These are phyloP conservation scores for Glyptemys insculpta DNA, from an alignment of 2,797 vertebrate species.

Conservation along the genomic window DNA sequence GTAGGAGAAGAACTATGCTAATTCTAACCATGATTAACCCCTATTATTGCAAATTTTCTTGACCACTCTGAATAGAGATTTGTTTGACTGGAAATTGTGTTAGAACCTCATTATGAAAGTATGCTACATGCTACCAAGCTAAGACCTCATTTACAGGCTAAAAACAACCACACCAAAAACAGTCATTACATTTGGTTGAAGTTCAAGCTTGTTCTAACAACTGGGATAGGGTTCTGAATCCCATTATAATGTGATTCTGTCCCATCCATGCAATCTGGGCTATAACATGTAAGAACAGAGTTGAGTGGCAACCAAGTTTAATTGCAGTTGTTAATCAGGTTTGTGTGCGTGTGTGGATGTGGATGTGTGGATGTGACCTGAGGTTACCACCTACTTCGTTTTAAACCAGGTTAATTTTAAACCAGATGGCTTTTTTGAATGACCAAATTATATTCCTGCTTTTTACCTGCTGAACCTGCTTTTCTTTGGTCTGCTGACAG, in stretches of 20 bases:
- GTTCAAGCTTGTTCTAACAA: neutral
- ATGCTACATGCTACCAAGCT: neutral
- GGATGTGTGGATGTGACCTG: too few relatives aligned
- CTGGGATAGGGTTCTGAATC: neutral
- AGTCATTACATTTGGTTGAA: neutral
- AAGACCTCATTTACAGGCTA: neutral
- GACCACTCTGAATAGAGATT: too few relatives aligned
- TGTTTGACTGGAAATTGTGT: neutral
- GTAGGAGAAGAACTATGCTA: too few relatives aligned
- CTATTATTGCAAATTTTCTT: too few relatives aligned
- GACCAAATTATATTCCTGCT: neutral
- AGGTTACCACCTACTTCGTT: neutral
- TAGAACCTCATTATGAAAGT: neutral
- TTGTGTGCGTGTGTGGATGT: too few relatives aligned
- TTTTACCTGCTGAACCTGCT: neutral
- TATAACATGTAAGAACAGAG: neutral
- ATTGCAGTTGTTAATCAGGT: neutral
- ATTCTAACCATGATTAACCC: too few relatives aligned
- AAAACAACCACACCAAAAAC: neutral
- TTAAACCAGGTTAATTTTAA: neutral
- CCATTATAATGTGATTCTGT: neutral
- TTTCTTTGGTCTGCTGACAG: too few relatives aligned
- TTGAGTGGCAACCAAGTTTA: neutral
- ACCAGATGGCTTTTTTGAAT: neutral
- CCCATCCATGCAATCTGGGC: neutral